Base-by-base conservation (phyloP, 1,140 invertebrate species). In the Hylaeus volcanicus region DNA sequence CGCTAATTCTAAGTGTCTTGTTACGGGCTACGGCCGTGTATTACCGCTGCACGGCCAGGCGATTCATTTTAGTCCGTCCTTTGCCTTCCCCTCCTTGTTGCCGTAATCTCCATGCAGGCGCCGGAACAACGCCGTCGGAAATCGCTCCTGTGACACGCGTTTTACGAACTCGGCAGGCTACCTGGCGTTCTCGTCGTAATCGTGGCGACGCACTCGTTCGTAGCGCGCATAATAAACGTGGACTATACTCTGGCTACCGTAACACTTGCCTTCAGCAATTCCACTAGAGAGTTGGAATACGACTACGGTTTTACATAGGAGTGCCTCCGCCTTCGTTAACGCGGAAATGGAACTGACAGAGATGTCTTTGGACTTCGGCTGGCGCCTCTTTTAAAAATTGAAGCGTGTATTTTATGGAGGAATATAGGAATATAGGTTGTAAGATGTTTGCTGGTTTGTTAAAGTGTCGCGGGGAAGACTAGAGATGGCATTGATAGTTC, bases 31-130 rank as follows among this genome's bases (percentile, higher is more conserved):
- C 48, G 45, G 12, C 14, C 37, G 53, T 37, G 41, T 41, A 45
- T 60, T 82, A 60, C 48, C 37, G 66, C 51, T 55, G 45, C 56
- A 68, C 48, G 58, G 5, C 39, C 56, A 2, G 48, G 56, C 66
- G 70, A 74, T 73, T 66, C 65, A 51, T 85, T 75, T 63, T 37
- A 55, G 26, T 2, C 41, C 58, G 51, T 53, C 60, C 53, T 65
- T 12, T 60, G 56, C 55, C 61, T 45, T 69, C 9, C 39, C 37
- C 55, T 5, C 14, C 39, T 8, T 48, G 45, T 48, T 48, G 65
- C 15, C 14, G 61, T 73, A 80, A 84, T 81, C 83, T 76, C 48
- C 65, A 55, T 72, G 53, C 71, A 83, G 51, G 53, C 61, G 45
- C 58, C 65, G 66, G 51, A 72, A 73, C 43, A 81, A 68, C 58